These are phyloP conservation scores for Amphimedon queenslandica DNA, from an alignment of 37 sponge, comb jelly and placozoan species.

Conservation along the genomic window DNA sequence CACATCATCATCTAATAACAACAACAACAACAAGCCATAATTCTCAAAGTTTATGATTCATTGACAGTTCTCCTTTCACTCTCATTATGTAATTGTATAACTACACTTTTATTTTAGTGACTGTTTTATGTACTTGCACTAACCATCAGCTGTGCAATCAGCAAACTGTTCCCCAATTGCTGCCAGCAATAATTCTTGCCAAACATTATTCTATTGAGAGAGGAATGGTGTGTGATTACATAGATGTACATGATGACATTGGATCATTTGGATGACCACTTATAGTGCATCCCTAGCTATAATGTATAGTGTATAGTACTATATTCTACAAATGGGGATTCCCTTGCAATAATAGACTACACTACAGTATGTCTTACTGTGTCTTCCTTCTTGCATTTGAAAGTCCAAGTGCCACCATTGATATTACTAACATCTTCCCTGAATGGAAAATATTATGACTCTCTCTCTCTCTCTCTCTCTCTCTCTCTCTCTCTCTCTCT, in stretches of 20 bases:
- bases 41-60: neutral
- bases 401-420: slow-evolving; percentile 58
- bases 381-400: slow-evolving; percentile 43
- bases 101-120: no score
- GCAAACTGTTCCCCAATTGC: slow-evolving; percentile 71
- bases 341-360: no score
- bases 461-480: neutral
- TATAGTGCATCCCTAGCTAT: no score
- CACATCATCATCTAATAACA: slow-evolving; percentile 44
- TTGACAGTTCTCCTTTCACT: no score
- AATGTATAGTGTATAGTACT: no score
- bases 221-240: no score
- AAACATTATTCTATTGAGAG: slow-evolving; percentile 23
- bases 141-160: slow-evolving; percentile 33
- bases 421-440: slow-evolving; percentile 49
- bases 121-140: no score
- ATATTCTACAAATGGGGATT: no score
- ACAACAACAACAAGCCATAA: neutral
- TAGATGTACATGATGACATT: no score
- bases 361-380: slow-evolving; percentile 55
- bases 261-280: no score
- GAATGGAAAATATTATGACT: neutral
- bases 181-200: slow-evolving; percentile 66
- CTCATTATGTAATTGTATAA: no score
- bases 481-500: neutral